Evolutionary conservation across 1,140 invertebrate genomes (phyloP).

Genomic region (Trichonephila clavipes): DNA sequence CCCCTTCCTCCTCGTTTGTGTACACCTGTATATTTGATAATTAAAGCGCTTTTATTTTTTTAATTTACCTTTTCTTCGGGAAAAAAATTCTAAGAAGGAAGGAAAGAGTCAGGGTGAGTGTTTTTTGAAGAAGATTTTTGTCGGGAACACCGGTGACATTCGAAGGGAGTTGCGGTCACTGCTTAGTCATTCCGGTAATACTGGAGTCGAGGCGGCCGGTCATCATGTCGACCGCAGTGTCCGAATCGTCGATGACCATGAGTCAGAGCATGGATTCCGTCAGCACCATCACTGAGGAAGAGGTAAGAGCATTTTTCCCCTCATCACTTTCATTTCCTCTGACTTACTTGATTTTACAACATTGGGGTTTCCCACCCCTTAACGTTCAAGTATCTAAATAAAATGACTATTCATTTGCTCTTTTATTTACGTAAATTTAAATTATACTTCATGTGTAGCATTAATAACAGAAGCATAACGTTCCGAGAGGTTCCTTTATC

Average conservation of each 20-base stretch:
- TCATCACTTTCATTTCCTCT: not conserved
- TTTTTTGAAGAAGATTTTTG: not conserved
- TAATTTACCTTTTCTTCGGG: not conserved
- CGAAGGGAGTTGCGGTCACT: conserved; percentile 1
- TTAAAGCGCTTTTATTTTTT: not conserved
- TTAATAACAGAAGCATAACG: too few relatives aligned
- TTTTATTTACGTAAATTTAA: too few relatives aligned
- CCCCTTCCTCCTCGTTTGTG: not conserved
- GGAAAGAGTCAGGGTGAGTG: not conserved
- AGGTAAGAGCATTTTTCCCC: conserved; percentile 84
- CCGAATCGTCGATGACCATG: conserved; percentile 81
- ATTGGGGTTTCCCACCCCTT: too few relatives aligned
- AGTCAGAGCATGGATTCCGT: conserved; percentile 95
- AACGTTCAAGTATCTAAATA: too few relatives aligned
- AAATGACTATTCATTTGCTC: too few relatives aligned
- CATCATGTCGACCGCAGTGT: conserved; percentile 76
- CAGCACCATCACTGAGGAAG: conserved; percentile 93
- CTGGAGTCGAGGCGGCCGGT: conserved; percentile 69
- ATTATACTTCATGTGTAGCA: too few relatives aligned
- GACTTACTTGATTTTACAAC: too few relatives aligned
- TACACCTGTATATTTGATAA: not conserved
- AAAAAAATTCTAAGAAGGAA: not conserved
- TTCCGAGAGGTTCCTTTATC: too few relatives aligned
- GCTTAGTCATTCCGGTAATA: conserved; percentile 72
- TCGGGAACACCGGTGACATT: too few relatives aligned